Evolutionary conservation across 2,888 invertebrate species (phyloP).

Genomic region (Anarsia innoxiella): DNA sequence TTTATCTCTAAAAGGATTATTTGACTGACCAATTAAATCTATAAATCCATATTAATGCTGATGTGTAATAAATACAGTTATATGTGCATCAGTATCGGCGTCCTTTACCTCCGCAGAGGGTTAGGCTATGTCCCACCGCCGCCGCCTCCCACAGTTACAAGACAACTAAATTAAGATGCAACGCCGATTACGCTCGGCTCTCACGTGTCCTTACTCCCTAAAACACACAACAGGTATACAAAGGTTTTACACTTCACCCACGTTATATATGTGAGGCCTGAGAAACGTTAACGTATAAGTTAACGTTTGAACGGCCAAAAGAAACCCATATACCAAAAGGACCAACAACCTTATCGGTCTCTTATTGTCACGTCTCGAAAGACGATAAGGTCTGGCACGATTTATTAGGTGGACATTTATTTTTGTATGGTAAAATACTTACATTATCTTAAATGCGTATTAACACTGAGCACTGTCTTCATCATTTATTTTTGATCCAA

Average conservation of each 20-base stretch:
- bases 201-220: constrained; percentile 40
- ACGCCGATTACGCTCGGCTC: constrained; percentile 60
- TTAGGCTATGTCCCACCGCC: constrained; percentile 45
- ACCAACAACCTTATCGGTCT: constrained; percentile 55
- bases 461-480: constrained; percentile 66
- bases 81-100: constrained; percentile 38
- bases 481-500: constrained; percentile 30
- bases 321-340: constrained; percentile 36
- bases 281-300: constrained; percentile 42
- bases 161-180: constrained; percentile 74
- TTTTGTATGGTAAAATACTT: constrained; percentile 66
- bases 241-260: constrained; percentile 21
- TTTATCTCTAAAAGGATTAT: constrained; percentile 11
- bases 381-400: constrained; percentile 62
- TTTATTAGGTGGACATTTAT: constrained; percentile 71
- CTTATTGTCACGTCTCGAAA: constrained; percentile 62
- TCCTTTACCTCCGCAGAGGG: constrained; percentile 46
- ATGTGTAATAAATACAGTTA: constrained; percentile 38
- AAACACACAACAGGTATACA: constrained; percentile 22
- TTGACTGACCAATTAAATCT: constrained; percentile 34
- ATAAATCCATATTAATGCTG: constrained; percentile 36
- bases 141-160: constrained; percentile 58
- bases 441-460: constrained; percentile 74
- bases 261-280: constrained; percentile 23
- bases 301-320: constrained; percentile 19